Conservation (phyloP, 2,113 vertebrate species). For the Arothron firmamentum region DNA sequence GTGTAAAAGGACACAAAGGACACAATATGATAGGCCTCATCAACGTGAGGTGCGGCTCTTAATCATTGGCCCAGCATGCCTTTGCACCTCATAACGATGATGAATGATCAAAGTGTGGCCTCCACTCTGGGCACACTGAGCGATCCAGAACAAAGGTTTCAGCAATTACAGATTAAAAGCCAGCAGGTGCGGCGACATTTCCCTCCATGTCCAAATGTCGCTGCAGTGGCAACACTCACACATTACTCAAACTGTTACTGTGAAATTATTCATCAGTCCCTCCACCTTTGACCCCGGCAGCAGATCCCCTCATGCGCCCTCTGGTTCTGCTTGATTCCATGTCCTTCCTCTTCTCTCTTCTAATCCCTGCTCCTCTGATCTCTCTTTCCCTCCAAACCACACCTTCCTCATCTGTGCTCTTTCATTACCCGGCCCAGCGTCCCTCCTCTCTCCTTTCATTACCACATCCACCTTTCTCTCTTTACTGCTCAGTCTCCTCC, state of each 20-base stretch:
- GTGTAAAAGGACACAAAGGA: conserved; percentile 39
- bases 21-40: conserved; percentile 55
- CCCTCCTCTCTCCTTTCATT: conserved; percentile 21
- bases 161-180: conserved; percentile 44
- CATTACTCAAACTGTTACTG: conserved; percentile 38
- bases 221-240: conserved; percentile 22
- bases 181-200: conserved; percentile 30
- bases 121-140: conserved; percentile 34
- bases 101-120: conserved; percentile 61
- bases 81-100: conserved; percentile 65
- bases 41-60: conserved; percentile 59
- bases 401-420: conserved; percentile 19
- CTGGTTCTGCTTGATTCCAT: conserved; percentile 11
- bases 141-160: conserved; percentile 49
- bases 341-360: conserved; percentile 14
- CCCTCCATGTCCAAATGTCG: conserved; percentile 31
- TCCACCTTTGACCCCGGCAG: conserved; percentile 26
- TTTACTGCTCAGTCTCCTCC: conserved; percentile 23
- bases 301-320: conserved; percentile 10
- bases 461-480: conserved; percentile 23
- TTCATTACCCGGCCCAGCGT: conserved; percentile 7
- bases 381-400: conserved; percentile 10
- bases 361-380: conserved; percentile 8
- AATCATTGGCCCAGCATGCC: conserved; percentile 64
- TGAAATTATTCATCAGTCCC: conserved; percentile 47